Base-by-base conservation (phyloP, 2,888 invertebrate species). In the Eumerus sabulonum region DNA sequence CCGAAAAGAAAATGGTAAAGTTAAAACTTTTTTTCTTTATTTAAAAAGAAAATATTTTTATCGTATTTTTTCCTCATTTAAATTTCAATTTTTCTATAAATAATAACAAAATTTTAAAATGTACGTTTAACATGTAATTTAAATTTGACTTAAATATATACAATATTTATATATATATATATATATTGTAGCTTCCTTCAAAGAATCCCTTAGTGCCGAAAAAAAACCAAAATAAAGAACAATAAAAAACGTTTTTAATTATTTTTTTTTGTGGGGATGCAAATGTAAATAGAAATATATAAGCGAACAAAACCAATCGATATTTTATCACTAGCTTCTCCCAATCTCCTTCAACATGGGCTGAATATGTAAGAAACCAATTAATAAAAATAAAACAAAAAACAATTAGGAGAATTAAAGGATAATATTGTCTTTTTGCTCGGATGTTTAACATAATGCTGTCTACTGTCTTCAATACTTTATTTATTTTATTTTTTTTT, bases 391-490 rank as follows among this genome's bases (percentile, higher is more conserved):
- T 40, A 57, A 64, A 82, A 53, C 56, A 27, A 47, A 62, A 11
- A 14, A 16, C 13, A n/a, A 14, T n/a, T n/a, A 63, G 18, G 7
- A 57, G 16, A 53, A 38, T 18, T 57, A 60, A 73, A 77, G 68
- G 60, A 77, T 76, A 79, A 77, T 67, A 53, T 77, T 76, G 73
- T 79, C 81, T 83, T 82, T 84, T 85, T 86, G 86, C 85, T 85
- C 86, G 85, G 85, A 84, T 85, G 85, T 85, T 85, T 84, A 83
- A 85, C 83, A 85, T 85, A 87, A 87, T 88, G 87, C 88, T 87
- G 88, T 88, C 87, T 88, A 87, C 84, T 68, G 64, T 68, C 63
- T 73, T 68, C 63, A 59, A 73, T 64, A 74, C 60, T 79, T 74
- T 74, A n/a, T 3, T 7, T 40, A 40, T 74, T 79, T 59, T 73